Conservation (phyloP, 92 coral and sea anemone species). For the Phenganax stokvisi region DNA sequence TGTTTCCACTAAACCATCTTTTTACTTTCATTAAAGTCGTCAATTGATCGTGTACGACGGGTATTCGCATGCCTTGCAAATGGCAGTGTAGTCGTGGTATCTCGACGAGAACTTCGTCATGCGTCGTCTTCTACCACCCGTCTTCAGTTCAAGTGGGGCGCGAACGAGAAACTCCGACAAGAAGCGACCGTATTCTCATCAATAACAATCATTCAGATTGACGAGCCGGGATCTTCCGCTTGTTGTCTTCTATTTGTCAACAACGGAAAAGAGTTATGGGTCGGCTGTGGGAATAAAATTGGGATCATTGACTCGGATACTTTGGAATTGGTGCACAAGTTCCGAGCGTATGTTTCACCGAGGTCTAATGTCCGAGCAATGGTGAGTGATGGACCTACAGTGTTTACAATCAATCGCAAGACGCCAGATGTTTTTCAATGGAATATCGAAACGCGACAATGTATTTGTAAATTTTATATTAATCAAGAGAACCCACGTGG, state of each 20-base stretch:
- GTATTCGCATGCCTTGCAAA: constrained; percentile 90
- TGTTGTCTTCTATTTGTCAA: constrained; percentile 72
- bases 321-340: constrained; percentile 59
- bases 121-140: constrained; percentile 55
- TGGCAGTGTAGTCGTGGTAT: constrained; percentile 72
- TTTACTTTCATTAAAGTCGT: background rate
- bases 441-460: constrained; percentile 65
- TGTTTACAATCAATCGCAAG: constrained; percentile 82
- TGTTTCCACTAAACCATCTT: constrained; percentile 1
- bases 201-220: constrained; percentile 64
- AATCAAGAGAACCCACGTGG: constrained; percentile 63
- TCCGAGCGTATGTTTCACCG: constrained; percentile 68
- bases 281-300: constrained; percentile 82
- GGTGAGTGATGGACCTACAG: constrained; percentile 69
- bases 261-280: constrained; percentile 72
- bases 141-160: constrained; percentile 46
- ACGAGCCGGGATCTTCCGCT: constrained; percentile 77
- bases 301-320: constrained; percentile 62
- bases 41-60: constrained; percentile 32
- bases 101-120: constrained; percentile 46
- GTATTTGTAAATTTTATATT: constrained; percentile 68
- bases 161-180: constrained; percentile 54
- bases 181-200: constrained; percentile 63
- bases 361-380: constrained; percentile 82
- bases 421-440: constrained; percentile 77